Evolutionary conservation across 2,797 vertebrate genomes (phyloP).

Genomic region (Channallabes apus): DNA sequence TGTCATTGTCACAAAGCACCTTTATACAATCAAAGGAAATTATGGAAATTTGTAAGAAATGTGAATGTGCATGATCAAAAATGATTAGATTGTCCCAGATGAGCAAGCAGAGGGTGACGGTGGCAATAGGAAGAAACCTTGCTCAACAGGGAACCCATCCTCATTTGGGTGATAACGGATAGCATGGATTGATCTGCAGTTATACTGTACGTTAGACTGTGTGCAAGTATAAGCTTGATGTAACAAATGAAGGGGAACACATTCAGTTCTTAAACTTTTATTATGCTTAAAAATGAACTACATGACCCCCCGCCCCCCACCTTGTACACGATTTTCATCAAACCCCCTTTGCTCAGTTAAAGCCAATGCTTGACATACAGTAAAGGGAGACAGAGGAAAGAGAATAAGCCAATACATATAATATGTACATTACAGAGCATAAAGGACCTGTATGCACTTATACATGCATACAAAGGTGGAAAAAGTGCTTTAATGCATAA

Average conservation of each 20-base stretch:
- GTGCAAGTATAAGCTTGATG: too few relatives aligned
- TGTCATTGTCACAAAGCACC: too few relatives aligned
- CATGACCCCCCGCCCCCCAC: background rate
- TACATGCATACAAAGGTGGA: constrained; percentile 67
- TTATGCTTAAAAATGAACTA: constrained; percentile 38
- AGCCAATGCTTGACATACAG: constrained; percentile 52
- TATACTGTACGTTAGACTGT: too few relatives aligned
- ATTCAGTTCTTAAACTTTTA: constrained; percentile 41
- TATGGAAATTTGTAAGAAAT: too few relatives aligned
- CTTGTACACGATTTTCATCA: constrained; percentile 14
- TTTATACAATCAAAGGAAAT: too few relatives aligned
- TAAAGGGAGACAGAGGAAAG: constrained; percentile 60
- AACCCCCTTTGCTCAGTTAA: constrained; percentile 39
- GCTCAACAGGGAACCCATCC: too few relatives aligned
- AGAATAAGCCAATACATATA: constrained; percentile 62
- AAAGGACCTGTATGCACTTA: constrained; percentile 61
- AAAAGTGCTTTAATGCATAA: constrained; percentile 72
- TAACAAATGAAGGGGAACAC: background rate
- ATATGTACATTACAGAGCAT: constrained; percentile 60
- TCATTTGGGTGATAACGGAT: too few relatives aligned
- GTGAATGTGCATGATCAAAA: too few relatives aligned
- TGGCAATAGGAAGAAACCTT: too few relatives aligned
- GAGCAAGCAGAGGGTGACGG: too few relatives aligned
- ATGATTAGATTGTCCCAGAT: too few relatives aligned
- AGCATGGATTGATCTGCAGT: too few relatives aligned